These are phyloP conservation scores for Lasioglossum villosulum DNA, from an alignment of 2,888 invertebrate species.

Conservation along the genomic window DNA sequence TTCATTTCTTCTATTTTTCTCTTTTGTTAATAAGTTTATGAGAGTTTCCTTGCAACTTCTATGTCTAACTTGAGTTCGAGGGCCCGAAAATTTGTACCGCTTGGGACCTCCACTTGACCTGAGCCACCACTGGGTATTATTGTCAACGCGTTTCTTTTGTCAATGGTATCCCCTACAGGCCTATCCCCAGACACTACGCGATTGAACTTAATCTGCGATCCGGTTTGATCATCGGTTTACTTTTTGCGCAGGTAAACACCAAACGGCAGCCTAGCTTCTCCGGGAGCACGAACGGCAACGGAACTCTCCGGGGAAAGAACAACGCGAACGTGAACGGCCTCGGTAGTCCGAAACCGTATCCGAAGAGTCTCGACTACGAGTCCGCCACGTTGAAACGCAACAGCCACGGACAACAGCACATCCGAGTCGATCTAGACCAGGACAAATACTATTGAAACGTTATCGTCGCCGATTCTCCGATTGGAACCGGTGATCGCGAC, in stretches of 20 bases:
- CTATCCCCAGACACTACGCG: too few relatives aligned
- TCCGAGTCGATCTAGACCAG: slow-evolving; percentile 87
- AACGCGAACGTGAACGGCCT: slow-evolving; percentile 85
- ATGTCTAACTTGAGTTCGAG: too few relatives aligned
- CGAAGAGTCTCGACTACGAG: slow-evolving; percentile 91
- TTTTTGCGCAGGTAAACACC: slow-evolving; percentile 75
- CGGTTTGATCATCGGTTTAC: not conserved
- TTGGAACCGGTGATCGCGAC: slow-evolving; percentile 1
- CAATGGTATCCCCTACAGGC: too few relatives aligned
- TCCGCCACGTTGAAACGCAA: slow-evolving; percentile 91
- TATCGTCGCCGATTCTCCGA: not conserved
- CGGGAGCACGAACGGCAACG: slow-evolving; percentile 85
- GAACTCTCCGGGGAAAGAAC: slow-evolving; percentile 86
- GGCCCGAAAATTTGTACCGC: too few relatives aligned
- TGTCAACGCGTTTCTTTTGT: too few relatives aligned
- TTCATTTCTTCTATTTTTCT: too few relatives aligned
- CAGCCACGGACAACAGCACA: slow-evolving; percentile 87
- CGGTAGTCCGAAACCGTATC: slow-evolving; percentile 88
- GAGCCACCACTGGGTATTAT: too few relatives aligned
- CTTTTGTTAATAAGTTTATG: too few relatives aligned
- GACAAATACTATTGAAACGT: slow-evolving; percentile 88
- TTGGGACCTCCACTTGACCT: too few relatives aligned
- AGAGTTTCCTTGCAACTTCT: too few relatives aligned
- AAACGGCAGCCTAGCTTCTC: slow-evolving; percentile 91
- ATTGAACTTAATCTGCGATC: too few relatives aligned